A percentile compares a stretch with the other conserved stretches of the same genome.
These are phyloP conservation scores for Ferdinandea cuprea DNA, from an alignment of 2,888 invertebrate species.

Conservation along the genomic window DNA sequence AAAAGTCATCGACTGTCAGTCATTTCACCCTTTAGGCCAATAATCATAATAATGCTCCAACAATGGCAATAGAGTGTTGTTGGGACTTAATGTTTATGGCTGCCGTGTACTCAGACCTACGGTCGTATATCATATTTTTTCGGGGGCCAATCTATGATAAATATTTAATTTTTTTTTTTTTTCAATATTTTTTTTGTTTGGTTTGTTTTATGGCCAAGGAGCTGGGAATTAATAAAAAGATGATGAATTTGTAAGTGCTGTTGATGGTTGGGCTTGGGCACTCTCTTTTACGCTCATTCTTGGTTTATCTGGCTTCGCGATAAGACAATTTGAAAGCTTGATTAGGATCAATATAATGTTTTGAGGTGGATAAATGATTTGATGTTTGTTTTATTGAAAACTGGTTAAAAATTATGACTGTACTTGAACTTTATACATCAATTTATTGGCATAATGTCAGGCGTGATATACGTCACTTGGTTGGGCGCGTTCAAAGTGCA, in stretches of 20 bases:
- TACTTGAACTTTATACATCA: conserved; percentile 31
- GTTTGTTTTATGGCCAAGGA: conserved; percentile 43
- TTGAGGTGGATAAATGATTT: conserved; percentile 40
- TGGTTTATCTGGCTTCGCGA: conserved; percentile 6
- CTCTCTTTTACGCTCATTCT: not conserved
- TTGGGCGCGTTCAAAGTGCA: not conserved
- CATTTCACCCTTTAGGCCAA: conserved; percentile 48
- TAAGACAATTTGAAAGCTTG: conserved; percentile 23
- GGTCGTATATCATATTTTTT: conserved; percentile 53
- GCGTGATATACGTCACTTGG: conserved; percentile 13
- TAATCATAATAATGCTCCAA: conserved; percentile 63
- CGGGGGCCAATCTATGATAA: conserved; percentile 34
- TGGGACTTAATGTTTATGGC: conserved; percentile 58
- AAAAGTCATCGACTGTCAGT: conserved; percentile 45
- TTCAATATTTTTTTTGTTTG: conserved; percentile 17
- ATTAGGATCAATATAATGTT: conserved; percentile 29
- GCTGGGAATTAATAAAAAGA: conserved; percentile 35
- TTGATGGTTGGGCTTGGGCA: not conserved
- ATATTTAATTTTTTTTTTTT: conserved; percentile 22
- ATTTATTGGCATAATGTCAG: not conserved
- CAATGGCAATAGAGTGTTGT: conserved; percentile 55
- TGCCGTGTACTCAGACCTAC: conserved; percentile 33
- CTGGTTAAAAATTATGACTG: conserved; percentile 2
- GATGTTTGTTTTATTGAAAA: not conserved
- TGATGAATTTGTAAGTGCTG: conserved; percentile 1